Conservation (phyloP, 1,140 invertebrate species). For the Chionoecetes opilio region DNA sequence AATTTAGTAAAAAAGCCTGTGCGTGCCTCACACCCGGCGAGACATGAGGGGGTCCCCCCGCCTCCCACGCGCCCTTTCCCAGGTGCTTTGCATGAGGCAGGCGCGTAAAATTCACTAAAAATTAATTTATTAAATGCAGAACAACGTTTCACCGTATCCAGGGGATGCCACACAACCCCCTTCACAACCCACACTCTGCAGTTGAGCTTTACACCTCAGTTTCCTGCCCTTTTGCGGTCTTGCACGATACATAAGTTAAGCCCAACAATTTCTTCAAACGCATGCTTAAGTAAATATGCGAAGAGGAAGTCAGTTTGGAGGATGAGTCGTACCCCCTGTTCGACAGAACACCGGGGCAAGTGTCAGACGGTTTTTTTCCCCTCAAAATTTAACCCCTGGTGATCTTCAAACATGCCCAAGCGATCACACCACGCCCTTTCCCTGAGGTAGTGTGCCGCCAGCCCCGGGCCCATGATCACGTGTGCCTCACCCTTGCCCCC, state of each 20-base stretch:
- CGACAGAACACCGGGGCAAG: background rate
- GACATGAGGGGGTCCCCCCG: background rate
- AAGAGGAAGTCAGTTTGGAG: background rate
- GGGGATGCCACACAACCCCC: too few species aligned
- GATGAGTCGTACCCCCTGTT: background rate
- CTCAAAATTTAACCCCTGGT: background rate
- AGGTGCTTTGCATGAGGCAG: too few species aligned
- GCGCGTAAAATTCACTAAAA: too few species aligned
- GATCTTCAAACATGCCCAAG: background rate
- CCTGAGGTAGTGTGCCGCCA: background rate
- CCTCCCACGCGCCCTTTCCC: background rate
- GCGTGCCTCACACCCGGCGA: background rate
- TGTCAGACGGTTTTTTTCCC: background rate
- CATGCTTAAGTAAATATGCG: background rate
- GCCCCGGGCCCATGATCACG: background rate
- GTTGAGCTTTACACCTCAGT: background rate
- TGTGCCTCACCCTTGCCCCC: background rate
- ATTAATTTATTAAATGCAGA: too few species aligned
- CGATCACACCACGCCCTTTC: background rate
- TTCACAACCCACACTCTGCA: too few species aligned
- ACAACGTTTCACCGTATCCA: too few species aligned
- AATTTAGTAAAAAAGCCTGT: background rate
- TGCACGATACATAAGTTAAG: too few species aligned
- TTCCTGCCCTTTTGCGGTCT: too few species aligned
- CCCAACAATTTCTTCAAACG: background rate